phyloP scores from a whole-genome alignment of 2,797 vertebrate genomes.

The Mastacembelus armatus region DNA sequence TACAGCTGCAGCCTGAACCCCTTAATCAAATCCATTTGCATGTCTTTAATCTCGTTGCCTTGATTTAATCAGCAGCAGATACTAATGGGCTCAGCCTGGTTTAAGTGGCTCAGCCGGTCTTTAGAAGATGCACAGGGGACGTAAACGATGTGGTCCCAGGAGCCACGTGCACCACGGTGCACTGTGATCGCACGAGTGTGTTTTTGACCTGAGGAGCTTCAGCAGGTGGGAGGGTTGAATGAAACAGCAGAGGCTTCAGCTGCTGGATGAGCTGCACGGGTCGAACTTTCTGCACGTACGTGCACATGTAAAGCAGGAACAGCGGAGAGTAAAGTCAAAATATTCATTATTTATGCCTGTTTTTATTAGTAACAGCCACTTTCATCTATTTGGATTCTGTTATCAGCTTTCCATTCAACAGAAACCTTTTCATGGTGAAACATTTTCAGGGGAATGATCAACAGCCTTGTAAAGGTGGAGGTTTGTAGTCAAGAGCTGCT shows the following conservation, averaged over 20 bases:
- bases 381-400: no score
- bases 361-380: no score
- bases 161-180: neutral
- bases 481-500: no score
- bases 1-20: conserved; percentile 26
- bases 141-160: conserved; percentile 19
- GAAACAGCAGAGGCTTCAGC: conserved; percentile 1
- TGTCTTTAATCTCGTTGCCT: conserved; percentile 52
- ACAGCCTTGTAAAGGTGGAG: no score
- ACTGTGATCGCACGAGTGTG: neutral
- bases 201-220: neutral
- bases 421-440: no score
- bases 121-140: conserved; percentile 13
- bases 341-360: no score
- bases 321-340: no score
- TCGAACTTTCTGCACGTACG: no score
- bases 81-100: conserved; percentile 38
- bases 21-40: conserved; percentile 50
- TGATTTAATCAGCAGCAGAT: conserved; percentile 28
- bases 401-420: no score
- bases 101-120: conserved; percentile 45
- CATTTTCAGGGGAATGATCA: no score
- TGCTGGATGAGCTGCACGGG: neutral
- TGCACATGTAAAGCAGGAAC: no score
- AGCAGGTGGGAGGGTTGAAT: neutral